These are phyloP conservation scores for Salvelinus alpinus DNA, from an alignment of 2,113 vertebrate species.

Conservation along the genomic window DNA sequence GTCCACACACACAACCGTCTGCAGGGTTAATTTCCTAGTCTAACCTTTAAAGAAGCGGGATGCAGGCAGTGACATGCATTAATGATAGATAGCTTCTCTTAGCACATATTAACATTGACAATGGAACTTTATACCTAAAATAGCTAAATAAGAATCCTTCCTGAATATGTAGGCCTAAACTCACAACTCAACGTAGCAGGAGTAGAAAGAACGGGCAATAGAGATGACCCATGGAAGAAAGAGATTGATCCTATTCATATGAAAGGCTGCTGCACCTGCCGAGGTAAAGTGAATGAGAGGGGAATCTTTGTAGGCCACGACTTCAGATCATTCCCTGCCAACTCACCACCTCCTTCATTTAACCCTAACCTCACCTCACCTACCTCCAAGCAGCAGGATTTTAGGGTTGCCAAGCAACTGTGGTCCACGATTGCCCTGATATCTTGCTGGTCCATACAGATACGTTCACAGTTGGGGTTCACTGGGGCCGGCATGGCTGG, in stretches of 20 bases:
- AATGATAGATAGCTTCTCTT: neutral
- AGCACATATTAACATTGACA: neutral
- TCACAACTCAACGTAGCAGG: neutral
- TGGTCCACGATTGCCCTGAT: slow-evolving; percentile 38
- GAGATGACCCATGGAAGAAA: neutral
- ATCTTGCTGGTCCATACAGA: slow-evolving; percentile 51
- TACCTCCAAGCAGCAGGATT: slow-evolving; percentile 53
- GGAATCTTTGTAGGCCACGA: neutral
- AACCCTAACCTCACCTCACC: slow-evolving; percentile 43
- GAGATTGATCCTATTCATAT: neutral
- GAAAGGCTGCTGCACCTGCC: neutral
- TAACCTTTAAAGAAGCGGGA: neutral
- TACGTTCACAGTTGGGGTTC: slow-evolving; percentile 50
- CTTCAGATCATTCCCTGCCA: slow-evolving; percentile 24
- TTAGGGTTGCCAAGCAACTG: slow-evolving; percentile 71
- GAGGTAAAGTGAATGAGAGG: neutral
- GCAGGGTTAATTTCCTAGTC: neutral
- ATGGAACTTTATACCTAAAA: neutral
- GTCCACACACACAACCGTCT: neutral
- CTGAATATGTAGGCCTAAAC: neutral
- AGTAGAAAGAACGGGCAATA: neutral
- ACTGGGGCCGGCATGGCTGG: slow-evolving; percentile 32
- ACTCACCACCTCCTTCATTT: slow-evolving; percentile 49
- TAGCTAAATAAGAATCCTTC: neutral
- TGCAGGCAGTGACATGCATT: neutral